phyloP scores from a whole-genome alignment of 2,797 vertebrate genomes.

The Bradypus variegatus region DNA sequence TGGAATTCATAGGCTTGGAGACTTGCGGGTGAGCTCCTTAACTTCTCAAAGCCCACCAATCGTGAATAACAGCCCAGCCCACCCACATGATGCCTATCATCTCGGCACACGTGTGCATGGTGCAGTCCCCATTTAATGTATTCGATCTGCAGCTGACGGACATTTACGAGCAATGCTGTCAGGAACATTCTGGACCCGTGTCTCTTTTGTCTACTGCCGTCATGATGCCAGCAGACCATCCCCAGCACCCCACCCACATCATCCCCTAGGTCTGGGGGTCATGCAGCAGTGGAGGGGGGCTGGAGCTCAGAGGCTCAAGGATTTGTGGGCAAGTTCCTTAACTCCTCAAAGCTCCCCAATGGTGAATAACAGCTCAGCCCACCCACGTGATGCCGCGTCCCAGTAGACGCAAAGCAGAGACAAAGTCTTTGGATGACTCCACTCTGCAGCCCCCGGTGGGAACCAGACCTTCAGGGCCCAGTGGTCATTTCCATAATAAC shows the following conservation, averaged over 20 bases:
- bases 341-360: background rate
- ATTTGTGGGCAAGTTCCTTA: fast-evolving
- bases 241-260: background rate
- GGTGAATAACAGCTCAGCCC: background rate
- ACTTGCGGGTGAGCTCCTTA: fast-evolving
- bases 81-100: too few relatives aligned
- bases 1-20: background rate
- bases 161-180: background rate
- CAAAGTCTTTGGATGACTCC: background rate
- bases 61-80: background rate
- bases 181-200: background rate
- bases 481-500: background rate
- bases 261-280: background rate
- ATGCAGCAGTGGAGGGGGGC: fast-evolving
- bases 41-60: background rate
- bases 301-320: background rate
- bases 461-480: background rate
- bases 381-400: too few relatives aligned
- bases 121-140: background rate
- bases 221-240: background rate
- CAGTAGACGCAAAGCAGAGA: background rate
- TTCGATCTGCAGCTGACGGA: too few relatives aligned
- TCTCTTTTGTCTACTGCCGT: background rate
- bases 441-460: background rate
- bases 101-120: too few relatives aligned